These are phyloP conservation scores for Arctopsyche grandis DNA, from an alignment of 1,140 invertebrate genomes.

Conservation along the genomic window DNA sequence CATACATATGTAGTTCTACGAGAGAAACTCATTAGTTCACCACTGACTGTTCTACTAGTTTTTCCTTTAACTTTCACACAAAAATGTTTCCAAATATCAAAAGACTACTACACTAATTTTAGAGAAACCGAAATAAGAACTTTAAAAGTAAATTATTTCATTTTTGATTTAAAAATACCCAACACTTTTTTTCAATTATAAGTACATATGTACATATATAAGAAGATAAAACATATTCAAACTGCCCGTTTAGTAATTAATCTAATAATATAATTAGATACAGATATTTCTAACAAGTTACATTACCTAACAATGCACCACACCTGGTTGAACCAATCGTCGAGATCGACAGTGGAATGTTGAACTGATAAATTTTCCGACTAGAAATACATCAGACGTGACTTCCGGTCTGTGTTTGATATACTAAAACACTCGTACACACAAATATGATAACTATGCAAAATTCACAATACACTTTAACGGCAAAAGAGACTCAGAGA, in stretches of 20 bases:
- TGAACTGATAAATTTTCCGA: no score
- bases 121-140: neutral
- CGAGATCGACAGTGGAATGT: no score
- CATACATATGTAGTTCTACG: neutral
- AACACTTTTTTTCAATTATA: neutral
- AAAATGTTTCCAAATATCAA: neutral
- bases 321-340: no score
- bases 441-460: no score
- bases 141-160: neutral
- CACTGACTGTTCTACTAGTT: neutral
- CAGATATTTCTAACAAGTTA: no score
- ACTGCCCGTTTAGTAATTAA: neutral
- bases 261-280: neutral
- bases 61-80: neutral
- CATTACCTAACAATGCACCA: no score
- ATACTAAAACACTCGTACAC: no score
- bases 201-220: conserved; percentile 11
- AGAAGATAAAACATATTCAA: neutral
- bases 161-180: neutral
- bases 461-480: no score
- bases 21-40: neutral
- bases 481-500: no score
- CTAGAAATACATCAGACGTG: no score
- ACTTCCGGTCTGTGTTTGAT: no score
- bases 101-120: no score